Evolutionary conservation across 2,888 invertebrate species (phyloP), one percentile per base, ranked within the genome.

Genomic region (Cataglyphis cursor): DNA sequence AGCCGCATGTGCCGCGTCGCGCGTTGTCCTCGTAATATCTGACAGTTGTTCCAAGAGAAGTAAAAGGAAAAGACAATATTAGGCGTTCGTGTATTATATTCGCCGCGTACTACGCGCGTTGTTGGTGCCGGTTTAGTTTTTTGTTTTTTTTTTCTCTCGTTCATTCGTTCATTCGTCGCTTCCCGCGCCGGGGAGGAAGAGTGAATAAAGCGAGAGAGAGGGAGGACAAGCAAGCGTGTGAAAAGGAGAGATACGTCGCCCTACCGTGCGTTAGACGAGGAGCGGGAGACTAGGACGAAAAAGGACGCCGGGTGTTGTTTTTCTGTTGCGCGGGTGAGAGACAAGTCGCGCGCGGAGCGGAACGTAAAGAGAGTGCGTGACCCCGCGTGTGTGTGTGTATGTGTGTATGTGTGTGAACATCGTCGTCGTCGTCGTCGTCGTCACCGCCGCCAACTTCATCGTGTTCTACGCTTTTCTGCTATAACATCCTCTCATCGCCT

Each of bases 281-380:
- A 83, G 48, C 44, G 57, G 72, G 66, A 57, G 38, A 57, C 35
- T 41, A 31, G 85, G 24, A 78, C 81, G 62, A 57, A 85, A 86
- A 88, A 87, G 83, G 85, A 88, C 85, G 84, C 84, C 86, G 85
- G 83, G 80, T 88, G 85, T 88, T 90, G 90, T 90, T 90, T 90
- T 90, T 87, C 87, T 83, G 85, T 90, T 85, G 61, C 24, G 76
- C 75, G 61, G 75, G 38, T 31, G 66, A 68, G 82, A 66, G 64
- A 81, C 74, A 70, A 86, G 75, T 86, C 81, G 78, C 84, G 81
- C 86, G 83, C 84, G 83, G 84, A 81, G 81, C 89, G 70, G 41
- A 66, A 35, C 57, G 24, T 10, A 57, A 70, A 57, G 35, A 78
- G 83, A 86, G 90, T 90, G 89, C 88, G 90, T 86, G 89, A 88